Conservation (phyloP, 1,140 invertebrate genomes). For the Rhopalosiphum padi region DNA sequence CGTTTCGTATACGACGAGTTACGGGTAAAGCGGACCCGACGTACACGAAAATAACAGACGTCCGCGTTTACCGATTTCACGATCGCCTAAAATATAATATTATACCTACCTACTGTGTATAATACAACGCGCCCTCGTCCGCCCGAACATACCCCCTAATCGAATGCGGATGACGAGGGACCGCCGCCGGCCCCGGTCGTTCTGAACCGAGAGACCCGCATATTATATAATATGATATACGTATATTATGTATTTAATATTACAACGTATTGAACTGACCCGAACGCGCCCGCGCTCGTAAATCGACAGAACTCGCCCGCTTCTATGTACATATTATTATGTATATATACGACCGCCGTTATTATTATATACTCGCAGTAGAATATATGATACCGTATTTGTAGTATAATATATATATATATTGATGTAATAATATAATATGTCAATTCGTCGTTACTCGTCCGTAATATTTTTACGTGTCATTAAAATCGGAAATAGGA, state of each 20-base stretch:
- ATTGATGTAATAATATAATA: not conserved
- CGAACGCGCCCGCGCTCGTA: not conserved
- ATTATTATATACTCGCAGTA: not conserved
- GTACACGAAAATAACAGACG: not conserved
- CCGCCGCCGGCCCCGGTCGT: not conserved
- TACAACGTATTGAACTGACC: constrained; percentile 14
- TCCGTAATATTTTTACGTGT: not conserved
- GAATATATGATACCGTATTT: not conserved
- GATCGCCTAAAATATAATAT: not conserved
- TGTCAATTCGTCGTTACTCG: not conserved
- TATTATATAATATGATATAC: not conserved
- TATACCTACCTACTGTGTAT: not conserved
- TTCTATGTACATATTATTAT: not conserved
- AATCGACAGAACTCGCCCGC: not conserved
- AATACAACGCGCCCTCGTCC: not conserved
- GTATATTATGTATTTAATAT: constrained; percentile 19
- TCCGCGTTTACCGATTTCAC: not conserved
- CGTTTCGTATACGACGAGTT: not conserved
- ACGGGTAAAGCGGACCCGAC: not conserved
- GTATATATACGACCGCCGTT: not conserved
- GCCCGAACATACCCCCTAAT: not conserved
- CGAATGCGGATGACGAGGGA: not conserved
- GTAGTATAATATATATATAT: not conserved
- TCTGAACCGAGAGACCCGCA: not conserved
- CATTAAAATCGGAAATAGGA: not conserved